phyloP scores from a whole-genome alignment of 2,888 invertebrate genomes.

The Protophormia terraenovae region DNA sequence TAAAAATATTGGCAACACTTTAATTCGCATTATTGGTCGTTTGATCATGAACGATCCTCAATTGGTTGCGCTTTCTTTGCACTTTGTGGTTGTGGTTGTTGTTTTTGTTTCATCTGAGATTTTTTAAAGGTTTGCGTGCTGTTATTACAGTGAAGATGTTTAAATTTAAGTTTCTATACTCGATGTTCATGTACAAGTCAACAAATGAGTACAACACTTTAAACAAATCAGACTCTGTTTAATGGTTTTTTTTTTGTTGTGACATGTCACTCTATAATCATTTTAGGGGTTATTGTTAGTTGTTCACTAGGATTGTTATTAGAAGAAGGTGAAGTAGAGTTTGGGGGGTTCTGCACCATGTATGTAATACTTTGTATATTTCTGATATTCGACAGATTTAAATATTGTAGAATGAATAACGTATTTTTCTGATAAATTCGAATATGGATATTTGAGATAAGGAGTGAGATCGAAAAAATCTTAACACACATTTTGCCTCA shows the following conservation, averaged over 20 bases:
- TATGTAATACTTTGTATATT: too few species aligned
- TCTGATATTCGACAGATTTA: too few species aligned
- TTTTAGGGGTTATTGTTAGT: neutral
- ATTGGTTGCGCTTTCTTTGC: slow-evolving; percentile 56
- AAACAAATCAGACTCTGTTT: slow-evolving; percentile 55
- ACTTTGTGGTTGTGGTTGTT: neutral
- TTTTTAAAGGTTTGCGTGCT: slow-evolving; percentile 39
- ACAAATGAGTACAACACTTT: slow-evolving; percentile 60
- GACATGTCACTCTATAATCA: slow-evolving; percentile 1
- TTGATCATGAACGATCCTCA: slow-evolving; percentile 29
- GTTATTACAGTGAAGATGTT: neutral
- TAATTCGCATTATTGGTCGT: slow-evolving; percentile 12
- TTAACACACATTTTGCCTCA: too few species aligned
- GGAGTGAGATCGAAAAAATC: too few species aligned
- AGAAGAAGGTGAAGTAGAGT: too few species aligned
- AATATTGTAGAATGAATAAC: too few species aligned
- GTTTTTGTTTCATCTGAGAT: neutral
- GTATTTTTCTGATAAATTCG: too few species aligned
- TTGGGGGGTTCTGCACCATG: too few species aligned
- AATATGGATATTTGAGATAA: too few species aligned
- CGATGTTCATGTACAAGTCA: slow-evolving; percentile 33
- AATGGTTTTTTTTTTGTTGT: neutral
- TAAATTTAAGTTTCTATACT: slow-evolving; percentile 32
- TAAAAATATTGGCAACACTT: slow-evolving; percentile 30
- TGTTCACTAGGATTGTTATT: neutral